Evolutionary conservation across 2,797 vertebrate genomes (phyloP).

Genomic region (Geotria australis): DNA sequence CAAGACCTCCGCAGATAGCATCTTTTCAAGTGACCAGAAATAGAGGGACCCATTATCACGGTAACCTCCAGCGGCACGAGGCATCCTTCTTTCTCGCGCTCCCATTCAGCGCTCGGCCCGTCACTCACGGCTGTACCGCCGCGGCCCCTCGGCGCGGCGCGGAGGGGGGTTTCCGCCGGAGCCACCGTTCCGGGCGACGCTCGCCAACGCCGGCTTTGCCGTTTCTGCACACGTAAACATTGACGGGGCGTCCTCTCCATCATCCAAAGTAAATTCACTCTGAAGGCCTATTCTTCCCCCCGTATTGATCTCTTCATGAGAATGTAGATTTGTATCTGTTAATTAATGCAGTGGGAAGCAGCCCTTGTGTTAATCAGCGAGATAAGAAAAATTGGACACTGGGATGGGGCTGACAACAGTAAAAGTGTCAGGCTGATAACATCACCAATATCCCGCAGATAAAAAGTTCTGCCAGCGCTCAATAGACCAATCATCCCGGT

Average conservation of each 20-base stretch:
- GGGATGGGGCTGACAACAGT: conserved; percentile 79
- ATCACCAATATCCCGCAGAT: conserved; percentile 80
- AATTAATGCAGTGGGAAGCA: conserved; percentile 99
- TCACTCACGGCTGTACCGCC: too few relatives aligned
- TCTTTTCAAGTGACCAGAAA: too few relatives aligned
- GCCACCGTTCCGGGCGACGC: too few relatives aligned
- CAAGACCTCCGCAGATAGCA: too few relatives aligned
- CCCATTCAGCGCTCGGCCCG: too few relatives aligned
- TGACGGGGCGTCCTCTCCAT: conserved; percentile 85
- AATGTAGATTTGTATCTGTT: conserved; percentile 99
- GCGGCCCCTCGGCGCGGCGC: too few relatives aligned
- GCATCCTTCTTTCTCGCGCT: too few relatives aligned
- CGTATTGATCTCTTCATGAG: conserved; percentile 98
- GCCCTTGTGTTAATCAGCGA: conserved; percentile 99
- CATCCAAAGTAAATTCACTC: conserved; percentile 99
- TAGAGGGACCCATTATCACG: too few relatives aligned
- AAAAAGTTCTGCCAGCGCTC: conserved; percentile 77
- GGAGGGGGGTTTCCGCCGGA: too few relatives aligned
- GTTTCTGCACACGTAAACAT: conserved; percentile 46
- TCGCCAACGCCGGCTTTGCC: conserved; percentile 13
- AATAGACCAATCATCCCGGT: conserved; percentile 96
- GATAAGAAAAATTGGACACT: conserved; percentile 99
- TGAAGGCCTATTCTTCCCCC: conserved; percentile 98
- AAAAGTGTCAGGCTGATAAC: conserved; percentile 73
- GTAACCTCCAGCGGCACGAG: too few relatives aligned